phyloP scores from a whole-genome alignment of 2,888 invertebrate species.

The Hypselothyrea guttata region DNA sequence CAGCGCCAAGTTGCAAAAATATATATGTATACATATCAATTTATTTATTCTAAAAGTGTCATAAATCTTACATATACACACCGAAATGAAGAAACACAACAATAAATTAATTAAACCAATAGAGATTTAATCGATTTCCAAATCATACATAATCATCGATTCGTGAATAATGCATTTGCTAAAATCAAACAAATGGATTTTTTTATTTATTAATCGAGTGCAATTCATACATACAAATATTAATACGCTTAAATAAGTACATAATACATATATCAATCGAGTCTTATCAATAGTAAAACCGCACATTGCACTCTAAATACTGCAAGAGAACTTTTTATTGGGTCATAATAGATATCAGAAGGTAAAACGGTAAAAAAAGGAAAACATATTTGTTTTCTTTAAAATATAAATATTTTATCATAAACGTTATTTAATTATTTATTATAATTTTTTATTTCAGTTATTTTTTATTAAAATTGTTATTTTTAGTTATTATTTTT shows the following conservation, averaged over 20 bases:
- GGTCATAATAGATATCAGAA: no score
- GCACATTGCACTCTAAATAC: no score
- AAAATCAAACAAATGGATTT: constrained; percentile 5
- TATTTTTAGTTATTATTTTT: no score
- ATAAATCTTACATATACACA: constrained; percentile 43
- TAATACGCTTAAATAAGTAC: no score
- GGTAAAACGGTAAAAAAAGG: no score
- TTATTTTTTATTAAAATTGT: no score
- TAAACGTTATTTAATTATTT: no score
- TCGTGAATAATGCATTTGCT: neutral
- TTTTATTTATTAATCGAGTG: constrained; percentile 9
- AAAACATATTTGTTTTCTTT: no score
- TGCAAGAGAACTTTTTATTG: no score
- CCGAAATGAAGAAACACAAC: constrained; percentile 21
- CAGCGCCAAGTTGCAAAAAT: constrained; percentile 79
- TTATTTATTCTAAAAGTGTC: constrained; percentile 51
- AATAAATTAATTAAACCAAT: constrained; percentile 37
- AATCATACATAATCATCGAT: constrained; percentile 1
- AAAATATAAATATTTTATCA: no score
- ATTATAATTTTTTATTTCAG: no score
- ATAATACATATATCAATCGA: constrained; percentile 1
- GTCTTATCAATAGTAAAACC: no score
- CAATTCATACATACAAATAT: constrained; percentile 1
- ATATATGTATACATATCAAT: constrained; percentile 46
- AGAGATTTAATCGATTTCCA: constrained; percentile 7